Percentiles rank a stretch among this genome's conserved stretches.
Evolutionary conservation across 2,797 vertebrate species (phyloP).

Genomic region (Hippocampus kuda): DNA sequence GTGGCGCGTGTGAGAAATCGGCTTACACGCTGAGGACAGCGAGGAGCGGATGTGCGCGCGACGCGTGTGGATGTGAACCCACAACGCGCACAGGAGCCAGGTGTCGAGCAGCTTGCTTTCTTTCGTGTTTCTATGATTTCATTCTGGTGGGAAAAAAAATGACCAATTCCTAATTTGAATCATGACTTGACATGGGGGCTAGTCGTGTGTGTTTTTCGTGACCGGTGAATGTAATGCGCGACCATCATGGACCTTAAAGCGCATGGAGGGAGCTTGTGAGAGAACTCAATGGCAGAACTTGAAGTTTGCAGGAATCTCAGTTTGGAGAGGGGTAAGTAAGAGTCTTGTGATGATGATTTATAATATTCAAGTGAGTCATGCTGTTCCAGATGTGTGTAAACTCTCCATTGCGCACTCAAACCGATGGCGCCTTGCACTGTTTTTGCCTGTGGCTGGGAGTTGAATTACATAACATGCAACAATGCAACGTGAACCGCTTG

Average conservation of each 20-base stretch:
- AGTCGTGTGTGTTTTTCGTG: background rate
- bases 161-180: background rate
- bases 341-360: conserved; percentile 2
- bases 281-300: conserved; percentile 86
- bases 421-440: background rate
- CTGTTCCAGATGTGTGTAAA: background rate
- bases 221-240: too few species aligned
- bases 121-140: background rate
- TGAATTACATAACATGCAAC: background rate
- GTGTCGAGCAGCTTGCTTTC: background rate
- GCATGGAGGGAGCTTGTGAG: conserved; percentile 49
- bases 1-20: conserved; percentile 4
- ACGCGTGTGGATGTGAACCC: background rate
- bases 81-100: background rate
- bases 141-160: too few species aligned
- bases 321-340: conserved; percentile 86
- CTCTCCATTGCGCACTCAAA: background rate
- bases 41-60: conserved; percentile 8
- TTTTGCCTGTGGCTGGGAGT: background rate
- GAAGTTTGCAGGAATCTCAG: conserved; percentile 93
- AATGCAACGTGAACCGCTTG: background rate
- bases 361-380: background rate
- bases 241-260: conserved; percentile 15
- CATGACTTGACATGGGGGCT: background rate
- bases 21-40: background rate